A percentile compares a stretch with the other conserved stretches of the same genome.
These are phyloP conservation scores for Oxyruncus cristatus DNA, from an alignment of 2,113 vertebrate species.

Conservation along the genomic window DNA sequence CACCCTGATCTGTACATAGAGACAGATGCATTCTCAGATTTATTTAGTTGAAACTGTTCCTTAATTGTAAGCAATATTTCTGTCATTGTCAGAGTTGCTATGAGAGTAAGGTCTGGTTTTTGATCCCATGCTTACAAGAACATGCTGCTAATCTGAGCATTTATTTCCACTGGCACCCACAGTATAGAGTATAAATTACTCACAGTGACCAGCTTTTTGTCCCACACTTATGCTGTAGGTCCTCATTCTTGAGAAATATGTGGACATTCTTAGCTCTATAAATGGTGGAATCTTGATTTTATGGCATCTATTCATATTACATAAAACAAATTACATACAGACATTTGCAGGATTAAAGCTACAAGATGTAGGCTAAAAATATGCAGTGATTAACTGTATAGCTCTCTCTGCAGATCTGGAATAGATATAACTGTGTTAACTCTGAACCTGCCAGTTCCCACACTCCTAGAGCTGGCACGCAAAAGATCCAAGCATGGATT, in stretches of 20 bases:
- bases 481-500: neutral
- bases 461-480: neutral
- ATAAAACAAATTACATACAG: conserved; percentile 61
- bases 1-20: neutral
- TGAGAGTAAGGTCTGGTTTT: neutral
- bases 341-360: conserved; percentile 67
- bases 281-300: conserved; percentile 25
- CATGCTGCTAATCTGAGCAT: neutral
- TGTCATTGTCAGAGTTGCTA: neutral
- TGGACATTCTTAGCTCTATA: neutral
- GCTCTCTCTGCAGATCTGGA: conserved; percentile 58
- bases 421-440: conserved; percentile 45
- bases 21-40: neutral
- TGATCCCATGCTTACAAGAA: neutral
- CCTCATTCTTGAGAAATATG: neutral
- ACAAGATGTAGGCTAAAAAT: conserved; percentile 62
- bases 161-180: neutral
- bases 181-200: neutral
- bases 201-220: neutral
- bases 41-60: neutral
- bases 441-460: conserved; percentile 7
- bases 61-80: neutral
- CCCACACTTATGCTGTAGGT: neutral
- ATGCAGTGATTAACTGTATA: conserved; percentile 61
- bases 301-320: conserved; percentile 53